Conservation (phyloP, 92 coral and sea anemone species). For the Paramuricea clavata region DNA sequence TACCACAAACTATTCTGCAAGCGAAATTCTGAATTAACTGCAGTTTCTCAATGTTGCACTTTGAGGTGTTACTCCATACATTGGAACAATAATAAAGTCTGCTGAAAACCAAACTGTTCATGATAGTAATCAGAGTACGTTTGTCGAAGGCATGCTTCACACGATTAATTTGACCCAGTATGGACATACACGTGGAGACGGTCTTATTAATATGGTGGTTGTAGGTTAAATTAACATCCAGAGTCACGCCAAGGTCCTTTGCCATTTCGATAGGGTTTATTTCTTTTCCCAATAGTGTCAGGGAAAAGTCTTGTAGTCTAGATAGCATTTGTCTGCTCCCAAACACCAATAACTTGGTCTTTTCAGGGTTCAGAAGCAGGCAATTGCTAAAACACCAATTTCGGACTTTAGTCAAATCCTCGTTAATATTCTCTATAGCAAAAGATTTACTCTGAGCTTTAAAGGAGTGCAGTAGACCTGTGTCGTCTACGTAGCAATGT, state of each 20-base stretch:
- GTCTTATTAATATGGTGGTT: too few species aligned
- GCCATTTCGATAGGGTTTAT: constrained; percentile 46
- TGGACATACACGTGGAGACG: too few species aligned
- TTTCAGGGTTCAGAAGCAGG: constrained; percentile 58
- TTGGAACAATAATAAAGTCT: constrained; percentile 54
- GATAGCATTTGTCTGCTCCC: constrained; percentile 59
- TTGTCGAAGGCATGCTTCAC: constrained; percentile 33
- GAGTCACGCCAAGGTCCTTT: constrained; percentile 50
- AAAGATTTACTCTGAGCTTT: constrained; percentile 13
- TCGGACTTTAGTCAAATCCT: constrained; percentile 32
- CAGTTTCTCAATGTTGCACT: neutral
- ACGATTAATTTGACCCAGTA: constrained; percentile 45
- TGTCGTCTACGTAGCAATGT: constrained; percentile 58
- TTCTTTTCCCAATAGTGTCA: constrained; percentile 56
- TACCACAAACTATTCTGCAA: neutral
- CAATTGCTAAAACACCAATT: constrained; percentile 66
- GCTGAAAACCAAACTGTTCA: constrained; percentile 36
- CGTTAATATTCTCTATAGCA: constrained; percentile 39
- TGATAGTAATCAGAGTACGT: neutral
- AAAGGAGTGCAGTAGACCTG: constrained; percentile 45
- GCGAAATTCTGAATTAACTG: neutral
- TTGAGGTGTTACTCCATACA: constrained; percentile 56
- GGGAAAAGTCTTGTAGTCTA: constrained; percentile 44
- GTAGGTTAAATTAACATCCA: constrained; percentile 45
- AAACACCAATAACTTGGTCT: constrained; percentile 63